Conservation (phyloP, 2,888 invertebrate genomes). For the Nasonia oneida region DNA sequence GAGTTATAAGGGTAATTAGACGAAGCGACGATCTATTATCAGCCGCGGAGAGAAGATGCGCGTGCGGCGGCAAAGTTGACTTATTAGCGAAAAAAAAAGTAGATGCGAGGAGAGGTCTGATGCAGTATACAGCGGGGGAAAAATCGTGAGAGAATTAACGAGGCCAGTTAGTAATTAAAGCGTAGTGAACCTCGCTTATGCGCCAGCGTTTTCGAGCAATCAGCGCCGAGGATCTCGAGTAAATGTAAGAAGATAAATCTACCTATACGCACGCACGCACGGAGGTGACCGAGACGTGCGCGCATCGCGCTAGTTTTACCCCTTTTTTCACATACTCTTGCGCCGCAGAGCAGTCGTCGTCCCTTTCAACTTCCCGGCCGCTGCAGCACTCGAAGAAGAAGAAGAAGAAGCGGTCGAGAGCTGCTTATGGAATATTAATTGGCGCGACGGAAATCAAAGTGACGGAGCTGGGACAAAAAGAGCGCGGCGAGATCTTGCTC, state of each 20-base stretch:
- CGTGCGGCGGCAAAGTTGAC: constrained; percentile 17
- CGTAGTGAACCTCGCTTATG: constrained; percentile 38
- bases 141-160: constrained; percentile 61
- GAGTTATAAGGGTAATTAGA: constrained; percentile 63
- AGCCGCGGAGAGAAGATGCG: constrained; percentile 19
- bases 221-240: constrained; percentile 63
- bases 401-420: no score
- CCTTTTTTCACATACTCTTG: not conserved
- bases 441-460: constrained; percentile 34
- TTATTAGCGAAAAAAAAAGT: constrained; percentile 32
- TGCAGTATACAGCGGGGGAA: not conserved
- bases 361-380: not conserved
- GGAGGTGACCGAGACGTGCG: constrained; percentile 53
- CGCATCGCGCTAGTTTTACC: constrained; percentile 31
- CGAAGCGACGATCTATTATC: constrained; percentile 63
- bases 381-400: not conserved
- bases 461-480: constrained; percentile 41
- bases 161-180: constrained; percentile 64
- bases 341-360: no score
- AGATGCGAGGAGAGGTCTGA: not conserved
- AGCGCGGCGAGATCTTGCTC: not conserved
- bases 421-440: constrained; percentile 56
- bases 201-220: constrained; percentile 63
- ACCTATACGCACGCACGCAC: constrained; percentile 6
- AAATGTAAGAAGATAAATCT: constrained; percentile 64